These are phyloP conservation scores for Galeruca laticollis DNA, from an alignment of 2,888 invertebrate genomes.

Conservation along the genomic window DNA sequence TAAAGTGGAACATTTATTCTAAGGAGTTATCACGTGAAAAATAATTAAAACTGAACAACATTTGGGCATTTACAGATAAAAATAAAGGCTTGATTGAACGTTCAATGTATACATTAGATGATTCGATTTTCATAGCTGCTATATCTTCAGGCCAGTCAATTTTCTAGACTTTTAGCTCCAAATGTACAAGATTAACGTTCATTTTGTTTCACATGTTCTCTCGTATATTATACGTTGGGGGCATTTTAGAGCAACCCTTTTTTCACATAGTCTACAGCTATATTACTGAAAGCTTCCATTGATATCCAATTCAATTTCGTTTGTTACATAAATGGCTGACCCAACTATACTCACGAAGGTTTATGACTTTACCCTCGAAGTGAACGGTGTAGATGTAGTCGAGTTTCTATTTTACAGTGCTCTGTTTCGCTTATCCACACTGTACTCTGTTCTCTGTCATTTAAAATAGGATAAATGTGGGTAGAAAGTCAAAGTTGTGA, in stretches of 20 bases:
- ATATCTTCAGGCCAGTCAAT: constrained; percentile 9
- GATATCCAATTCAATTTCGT: constrained; percentile 25
- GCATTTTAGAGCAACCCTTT: constrained; percentile 3
- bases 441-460: constrained; percentile 7
- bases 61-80: too few relatives aligned
- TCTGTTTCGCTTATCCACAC: background rate
- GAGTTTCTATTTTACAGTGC: background rate
- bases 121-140: too few relatives aligned
- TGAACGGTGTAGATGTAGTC: constrained; percentile 1
- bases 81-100: too few relatives aligned
- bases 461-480: background rate
- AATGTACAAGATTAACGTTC: constrained; percentile 11
- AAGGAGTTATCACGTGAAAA: too few relatives aligned
- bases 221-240: background rate
- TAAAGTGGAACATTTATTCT: too few relatives aligned
- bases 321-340: constrained; percentile 24
- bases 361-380: constrained; percentile 14
- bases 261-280: constrained; percentile 6
- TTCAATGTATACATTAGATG: too few relatives aligned
- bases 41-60: too few relatives aligned
- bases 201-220: constrained; percentile 7
- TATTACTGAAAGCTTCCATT: constrained; percentile 21
- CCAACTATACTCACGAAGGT: constrained; percentile 17
- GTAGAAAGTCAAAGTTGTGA: background rate
- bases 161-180: background rate